Conservation (phyloP, 2,113 vertebrate species). For the Rhabdornis inornatus region DNA sequence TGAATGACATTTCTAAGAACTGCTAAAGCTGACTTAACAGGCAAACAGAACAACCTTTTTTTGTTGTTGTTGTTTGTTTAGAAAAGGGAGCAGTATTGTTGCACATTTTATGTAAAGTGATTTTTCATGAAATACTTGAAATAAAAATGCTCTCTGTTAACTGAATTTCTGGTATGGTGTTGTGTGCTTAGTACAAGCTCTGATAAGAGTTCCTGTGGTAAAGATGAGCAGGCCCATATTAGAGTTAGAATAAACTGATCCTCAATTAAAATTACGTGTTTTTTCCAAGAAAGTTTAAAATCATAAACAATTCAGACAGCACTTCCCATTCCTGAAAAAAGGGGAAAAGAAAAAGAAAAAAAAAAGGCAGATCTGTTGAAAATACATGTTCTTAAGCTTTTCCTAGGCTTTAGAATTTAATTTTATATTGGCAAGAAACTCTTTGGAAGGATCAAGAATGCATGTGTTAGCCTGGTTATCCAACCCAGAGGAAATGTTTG, state of each 20-base stretch:
- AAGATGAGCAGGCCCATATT: background rate
- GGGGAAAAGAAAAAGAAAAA: background rate
- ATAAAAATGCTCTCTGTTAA: slow-evolving; percentile 8
- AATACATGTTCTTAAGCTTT: background rate
- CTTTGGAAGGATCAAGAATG: background rate
- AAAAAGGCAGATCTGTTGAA: background rate
- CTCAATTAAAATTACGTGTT: background rate
- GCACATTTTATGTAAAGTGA: slow-evolving; percentile 3
- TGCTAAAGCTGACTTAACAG: slow-evolving; percentile 21
- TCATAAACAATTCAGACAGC: background rate
- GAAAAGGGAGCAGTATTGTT: slow-evolving; percentile 29
- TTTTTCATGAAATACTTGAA: slow-evolving; percentile 37
- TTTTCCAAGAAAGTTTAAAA: slow-evolving; percentile 28
- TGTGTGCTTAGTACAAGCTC: slow-evolving; percentile 9
- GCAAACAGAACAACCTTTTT: slow-evolving; percentile 17
- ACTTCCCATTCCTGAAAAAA: background rate
- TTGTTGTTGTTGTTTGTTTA: background rate
- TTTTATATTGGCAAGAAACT: background rate
- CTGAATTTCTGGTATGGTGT: background rate
- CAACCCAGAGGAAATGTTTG: slow-evolving; percentile 22
- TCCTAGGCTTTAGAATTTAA: slow-evolving; percentile 5
- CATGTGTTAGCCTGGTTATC: slow-evolving; percentile 11
- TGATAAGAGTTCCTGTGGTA: slow-evolving; percentile 1
- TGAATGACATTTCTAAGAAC: slow-evolving; percentile 61
- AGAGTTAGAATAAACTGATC: slow-evolving; percentile 32